Evolutionary conservation across 2,888 invertebrate species (phyloP), one percentile per base, ranked within the genome.

Genomic region (Brachyopa scutellaris): DNA sequence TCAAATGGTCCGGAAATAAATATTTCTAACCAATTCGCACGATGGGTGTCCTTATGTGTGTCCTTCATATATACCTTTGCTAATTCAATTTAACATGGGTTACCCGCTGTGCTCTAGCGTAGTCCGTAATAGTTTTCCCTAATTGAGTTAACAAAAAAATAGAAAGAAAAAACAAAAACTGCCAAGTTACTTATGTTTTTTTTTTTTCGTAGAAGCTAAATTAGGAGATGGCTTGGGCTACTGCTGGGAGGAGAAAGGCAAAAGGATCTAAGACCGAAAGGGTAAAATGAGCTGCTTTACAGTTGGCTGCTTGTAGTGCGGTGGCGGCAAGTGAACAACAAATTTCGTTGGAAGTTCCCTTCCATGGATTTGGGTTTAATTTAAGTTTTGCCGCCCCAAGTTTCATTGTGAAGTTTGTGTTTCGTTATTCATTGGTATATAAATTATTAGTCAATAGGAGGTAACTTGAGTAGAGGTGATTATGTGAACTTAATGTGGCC

Each of bases 341-440:
- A 36, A 19, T 6, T 29, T 29, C 11, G 21, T 13, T 33, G n/a
- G 29, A 26, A 26, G 45, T 11, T 23, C 13, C 15, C 23, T 53
- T 31, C 51, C 21, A 36, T 21, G 70, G 70, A 42, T 33, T 70
- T 51, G 31, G 23, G 23, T 31, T 61, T 29, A 70, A 40, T 61
- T 51, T 51, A 53, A 61, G 49, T 59, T 42, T 29, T n/a, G n/a
- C n/a, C n/a, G 17, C 38, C 26, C 40, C 23, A 66, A 64, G 26
- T 36, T n/a, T 38, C 45, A 1, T 36, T 21, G 1, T 8, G 36
- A 55, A 61, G 40, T 57, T 49, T 49, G 33, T 13, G 57, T 38
- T 72, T 59, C 13, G 36, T 42, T 78, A 78, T 78, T 78, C 78
- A 78, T 78, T 72, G 51, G 59, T 45, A 31, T 23, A 66, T 78